These are phyloP conservation scores for Chelonoidis abingdonii DNA, from an alignment of 2,113 vertebrate genomes.

Conservation along the genomic window DNA sequence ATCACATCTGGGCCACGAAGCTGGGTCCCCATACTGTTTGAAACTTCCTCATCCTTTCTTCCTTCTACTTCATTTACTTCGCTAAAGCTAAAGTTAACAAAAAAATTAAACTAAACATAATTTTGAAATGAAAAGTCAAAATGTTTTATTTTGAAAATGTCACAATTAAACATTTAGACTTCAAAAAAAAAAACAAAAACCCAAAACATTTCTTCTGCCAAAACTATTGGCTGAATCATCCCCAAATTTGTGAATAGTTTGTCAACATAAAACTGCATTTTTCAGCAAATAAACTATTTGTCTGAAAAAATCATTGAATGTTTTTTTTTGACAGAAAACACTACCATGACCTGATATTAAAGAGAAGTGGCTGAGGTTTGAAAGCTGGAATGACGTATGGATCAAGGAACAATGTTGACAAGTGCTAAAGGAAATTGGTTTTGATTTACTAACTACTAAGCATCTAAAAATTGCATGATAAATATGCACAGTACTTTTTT, in stretches of 20 bases:
- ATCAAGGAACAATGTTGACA: not conserved
- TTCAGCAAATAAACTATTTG: not conserved
- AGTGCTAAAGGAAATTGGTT: not conserved
- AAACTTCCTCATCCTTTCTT: too few species aligned
- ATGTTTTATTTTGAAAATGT: not conserved
- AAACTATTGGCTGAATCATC: not conserved
- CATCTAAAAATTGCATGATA: not conserved
- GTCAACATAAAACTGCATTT: not conserved
- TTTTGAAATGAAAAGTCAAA: not conserved
- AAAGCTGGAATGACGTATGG: not conserved
- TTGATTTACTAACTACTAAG: not conserved
- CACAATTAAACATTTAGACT: not conserved
- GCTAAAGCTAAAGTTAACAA: not conserved
- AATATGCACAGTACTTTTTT: not conserved
- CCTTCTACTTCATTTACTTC: too few species aligned
- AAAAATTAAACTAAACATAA: not conserved
- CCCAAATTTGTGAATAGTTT: not conserved
- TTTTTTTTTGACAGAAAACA: not conserved
- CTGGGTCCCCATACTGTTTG: too few species aligned
- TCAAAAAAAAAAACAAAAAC: not conserved
- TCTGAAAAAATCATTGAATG: not conserved
- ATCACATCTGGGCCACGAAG: too few species aligned
- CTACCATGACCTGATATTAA: not conserved
- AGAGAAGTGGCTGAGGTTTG: not conserved
- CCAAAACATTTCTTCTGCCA: not conserved